phyloP scores from a whole-genome alignment of 2,888 invertebrate species.

The Endotricha flammealis region DNA sequence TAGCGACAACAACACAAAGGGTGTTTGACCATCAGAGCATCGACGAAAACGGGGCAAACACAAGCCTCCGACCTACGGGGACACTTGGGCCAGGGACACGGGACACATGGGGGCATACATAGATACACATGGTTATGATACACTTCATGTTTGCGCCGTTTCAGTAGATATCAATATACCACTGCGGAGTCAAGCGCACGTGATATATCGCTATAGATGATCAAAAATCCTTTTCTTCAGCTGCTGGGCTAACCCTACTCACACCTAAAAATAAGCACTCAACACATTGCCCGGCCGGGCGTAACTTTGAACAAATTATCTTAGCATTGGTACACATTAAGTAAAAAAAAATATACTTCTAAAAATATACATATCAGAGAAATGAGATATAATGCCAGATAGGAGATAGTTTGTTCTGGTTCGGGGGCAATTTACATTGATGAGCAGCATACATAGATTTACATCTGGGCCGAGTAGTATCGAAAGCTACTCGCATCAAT shows the following conservation, averaged over 20 bases:
- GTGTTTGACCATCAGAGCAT: conserved; percentile 85
- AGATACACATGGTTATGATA: conserved; percentile 28
- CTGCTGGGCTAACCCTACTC: conserved; percentile 53
- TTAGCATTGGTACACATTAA: conserved; percentile 41
- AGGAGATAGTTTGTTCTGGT: conserved; percentile 74
- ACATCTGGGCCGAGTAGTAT: too few species aligned
- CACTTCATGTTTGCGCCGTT: conserved; percentile 73
- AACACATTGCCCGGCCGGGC: conserved; percentile 59
- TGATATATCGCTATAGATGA: conserved; percentile 74
- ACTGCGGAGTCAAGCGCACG: conserved; percentile 51
- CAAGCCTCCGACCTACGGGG: too few species aligned
- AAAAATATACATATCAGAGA: conserved; percentile 30
- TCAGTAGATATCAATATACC: conserved; percentile 64
- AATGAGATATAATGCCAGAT: conserved; percentile 21
- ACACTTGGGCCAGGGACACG: neutral
- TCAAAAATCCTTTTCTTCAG: conserved; percentile 84
- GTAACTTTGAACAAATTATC: conserved; percentile 77
- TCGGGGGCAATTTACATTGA: conserved; percentile 16
- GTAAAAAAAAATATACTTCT: conserved; percentile 33
- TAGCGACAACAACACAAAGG: conserved; percentile 81
- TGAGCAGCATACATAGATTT: neutral
- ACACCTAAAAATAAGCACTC: conserved; percentile 76
- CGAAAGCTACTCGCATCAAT: conserved; percentile 1
- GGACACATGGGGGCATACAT: conserved; percentile 25
- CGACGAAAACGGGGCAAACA: conserved; percentile 75